Evolutionary conservation across 64 coral and sea anemone species (phyloP).

Genomic region (Stichodactyla helianthus): DNA sequence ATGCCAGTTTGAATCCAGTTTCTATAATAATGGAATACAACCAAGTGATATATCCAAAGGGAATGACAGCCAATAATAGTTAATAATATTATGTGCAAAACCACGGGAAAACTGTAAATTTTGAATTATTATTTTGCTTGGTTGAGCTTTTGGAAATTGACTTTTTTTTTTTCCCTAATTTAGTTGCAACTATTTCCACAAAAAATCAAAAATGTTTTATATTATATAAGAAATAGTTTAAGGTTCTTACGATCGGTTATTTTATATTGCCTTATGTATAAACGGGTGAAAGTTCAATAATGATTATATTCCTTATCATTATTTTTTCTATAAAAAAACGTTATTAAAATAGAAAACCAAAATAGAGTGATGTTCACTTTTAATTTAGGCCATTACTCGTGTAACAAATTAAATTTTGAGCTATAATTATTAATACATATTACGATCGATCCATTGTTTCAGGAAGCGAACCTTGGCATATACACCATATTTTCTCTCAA

Average conservation of each 20-base stretch:
- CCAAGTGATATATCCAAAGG: neutral
- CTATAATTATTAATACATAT: neutral
- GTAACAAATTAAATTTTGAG: neutral
- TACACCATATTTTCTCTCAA: slow-evolving; percentile 22
- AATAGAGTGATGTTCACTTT: no score
- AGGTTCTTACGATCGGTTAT: neutral
- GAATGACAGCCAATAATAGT: neutral
- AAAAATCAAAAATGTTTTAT: neutral
- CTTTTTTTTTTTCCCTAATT: neutral
- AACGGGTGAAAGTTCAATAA: no score
- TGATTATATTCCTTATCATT: no score
- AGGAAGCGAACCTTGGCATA: slow-evolving; percentile 36
- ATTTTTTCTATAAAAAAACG: no score
- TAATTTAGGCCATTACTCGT: no score
- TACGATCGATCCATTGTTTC: slow-evolving; percentile 11
- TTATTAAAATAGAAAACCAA: no score
- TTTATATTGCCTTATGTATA: no score
- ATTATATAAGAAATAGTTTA: neutral
- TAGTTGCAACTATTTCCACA: neutral
- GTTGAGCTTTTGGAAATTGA: neutral
- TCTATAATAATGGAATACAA: neutral
- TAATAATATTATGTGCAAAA: neutral
- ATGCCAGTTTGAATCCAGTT: neutral
- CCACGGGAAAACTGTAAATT: neutral
- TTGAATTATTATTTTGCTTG: neutral